Percentiles rank a stretch among this genome's conserved stretches.
Conservation (phyloP, 2,113 vertebrate genomes). For the Vimba vimba region DNA sequence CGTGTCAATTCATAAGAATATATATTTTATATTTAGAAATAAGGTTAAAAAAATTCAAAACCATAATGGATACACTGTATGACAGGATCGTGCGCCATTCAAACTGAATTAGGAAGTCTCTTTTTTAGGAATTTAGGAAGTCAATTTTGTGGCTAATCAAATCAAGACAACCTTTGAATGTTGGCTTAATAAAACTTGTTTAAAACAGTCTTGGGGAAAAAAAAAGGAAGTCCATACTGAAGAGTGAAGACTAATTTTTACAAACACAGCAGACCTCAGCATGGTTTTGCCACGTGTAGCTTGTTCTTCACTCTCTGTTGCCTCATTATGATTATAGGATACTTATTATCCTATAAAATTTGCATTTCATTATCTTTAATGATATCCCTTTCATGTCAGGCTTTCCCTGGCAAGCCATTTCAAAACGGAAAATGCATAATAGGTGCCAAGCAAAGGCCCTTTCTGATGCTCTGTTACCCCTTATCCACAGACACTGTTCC, state of each 20-base stretch:
- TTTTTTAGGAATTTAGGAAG: neutral
- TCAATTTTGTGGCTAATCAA: neutral
- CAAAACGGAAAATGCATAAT: neutral
- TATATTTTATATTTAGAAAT: no score
- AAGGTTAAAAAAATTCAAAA: no score
- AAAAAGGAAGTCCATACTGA: neutral
- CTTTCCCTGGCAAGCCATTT: neutral
- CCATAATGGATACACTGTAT: neutral
- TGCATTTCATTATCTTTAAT: neutral
- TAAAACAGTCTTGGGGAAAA: neutral
- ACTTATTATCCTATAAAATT: neutral
- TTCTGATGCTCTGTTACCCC: neutral
- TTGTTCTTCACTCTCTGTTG: neutral
- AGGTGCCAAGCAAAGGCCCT: neutral
- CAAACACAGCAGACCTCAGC: neutral
- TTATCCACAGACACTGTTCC: no score
- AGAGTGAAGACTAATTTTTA: neutral
- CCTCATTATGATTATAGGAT: neutral
- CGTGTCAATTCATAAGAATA: no score
- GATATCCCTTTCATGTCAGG: conserved; percentile 11
- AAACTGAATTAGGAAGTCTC: neutral
- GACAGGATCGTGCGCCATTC: neutral
- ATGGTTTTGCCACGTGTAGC: neutral
- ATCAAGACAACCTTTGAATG: neutral
- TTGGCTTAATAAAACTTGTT: neutral